Conservation (phyloP, 2,888 invertebrate genomes). For the Tanytarsus gracilentus region DNA sequence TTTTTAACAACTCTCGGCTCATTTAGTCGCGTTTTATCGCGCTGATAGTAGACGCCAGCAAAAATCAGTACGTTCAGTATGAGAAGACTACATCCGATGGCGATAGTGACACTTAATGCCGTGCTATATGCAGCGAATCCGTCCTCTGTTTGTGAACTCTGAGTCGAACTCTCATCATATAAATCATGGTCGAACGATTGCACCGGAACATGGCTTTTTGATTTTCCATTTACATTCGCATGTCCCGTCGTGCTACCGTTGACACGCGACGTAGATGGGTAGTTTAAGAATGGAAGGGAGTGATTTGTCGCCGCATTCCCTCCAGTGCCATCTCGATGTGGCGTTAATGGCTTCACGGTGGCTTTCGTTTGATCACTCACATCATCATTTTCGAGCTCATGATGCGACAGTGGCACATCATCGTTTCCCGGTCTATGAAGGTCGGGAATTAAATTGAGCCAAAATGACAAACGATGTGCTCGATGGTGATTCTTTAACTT, state of each 20-base stretch:
- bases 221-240: not conserved
- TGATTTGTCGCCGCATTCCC: not conserved
- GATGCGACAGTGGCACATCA: constrained; percentile 75
- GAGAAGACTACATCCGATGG: constrained; percentile 85
- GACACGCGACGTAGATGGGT: not conserved
- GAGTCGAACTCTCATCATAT: constrained; percentile 37
- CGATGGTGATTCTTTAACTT: constrained; percentile 89
- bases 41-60: constrained; percentile 88
- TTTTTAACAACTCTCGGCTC: constrained; percentile 52
- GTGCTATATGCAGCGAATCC: constrained; percentile 86
- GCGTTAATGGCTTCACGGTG: constrained; percentile 46
- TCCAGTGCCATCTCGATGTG: constrained; percentile 34
- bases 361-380: constrained; percentile 44
- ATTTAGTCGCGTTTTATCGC: constrained; percentile 71
- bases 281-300: constrained; percentile 5
- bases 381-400: constrained; percentile 69
- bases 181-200: constrained; percentile 38
- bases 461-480: constrained; percentile 85
- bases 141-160: constrained; percentile 61
- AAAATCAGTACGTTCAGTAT: constrained; percentile 89
- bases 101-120: constrained; percentile 85
- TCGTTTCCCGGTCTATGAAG: constrained; percentile 79
- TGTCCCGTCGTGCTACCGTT: not conserved
- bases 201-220: constrained; percentile 10
- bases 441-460: constrained; percentile 91